Conservation (phyloP, 2,113 vertebrate genomes). For the Myiopsitta monachus region DNA sequence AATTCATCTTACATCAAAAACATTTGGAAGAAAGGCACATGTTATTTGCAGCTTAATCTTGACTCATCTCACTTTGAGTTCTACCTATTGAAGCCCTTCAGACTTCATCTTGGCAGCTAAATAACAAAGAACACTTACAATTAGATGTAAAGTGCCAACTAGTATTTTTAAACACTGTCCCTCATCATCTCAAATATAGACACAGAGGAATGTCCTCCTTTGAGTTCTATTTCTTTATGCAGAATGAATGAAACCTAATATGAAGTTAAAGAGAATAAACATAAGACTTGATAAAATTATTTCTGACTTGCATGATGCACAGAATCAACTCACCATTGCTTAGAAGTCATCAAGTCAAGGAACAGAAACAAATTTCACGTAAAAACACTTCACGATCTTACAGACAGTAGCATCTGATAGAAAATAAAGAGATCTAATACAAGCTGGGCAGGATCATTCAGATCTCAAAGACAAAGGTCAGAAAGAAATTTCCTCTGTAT, state of each 20-base stretch:
- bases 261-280: background rate
- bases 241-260: background rate
- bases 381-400: background rate
- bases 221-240: background rate
- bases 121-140: background rate
- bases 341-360: background rate
- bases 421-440: background rate
- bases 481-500: background rate
- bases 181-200: fast-evolving
- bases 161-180: background rate
- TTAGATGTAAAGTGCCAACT: background rate
- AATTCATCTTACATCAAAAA: background rate
- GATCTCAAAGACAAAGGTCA: background rate
- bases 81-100: background rate
- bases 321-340: background rate
- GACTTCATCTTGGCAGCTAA: background rate
- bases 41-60: background rate
- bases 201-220: background rate
- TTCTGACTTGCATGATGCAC: background rate
- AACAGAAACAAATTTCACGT: background rate
- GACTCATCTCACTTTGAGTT: background rate
- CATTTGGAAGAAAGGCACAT: background rate
- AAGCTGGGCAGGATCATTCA: background rate
- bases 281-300: background rate
- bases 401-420: background rate